These are phyloP conservation scores for Ectobius pallidus DNA, from an alignment of 2,888 invertebrate genomes.

Conservation along the genomic window DNA sequence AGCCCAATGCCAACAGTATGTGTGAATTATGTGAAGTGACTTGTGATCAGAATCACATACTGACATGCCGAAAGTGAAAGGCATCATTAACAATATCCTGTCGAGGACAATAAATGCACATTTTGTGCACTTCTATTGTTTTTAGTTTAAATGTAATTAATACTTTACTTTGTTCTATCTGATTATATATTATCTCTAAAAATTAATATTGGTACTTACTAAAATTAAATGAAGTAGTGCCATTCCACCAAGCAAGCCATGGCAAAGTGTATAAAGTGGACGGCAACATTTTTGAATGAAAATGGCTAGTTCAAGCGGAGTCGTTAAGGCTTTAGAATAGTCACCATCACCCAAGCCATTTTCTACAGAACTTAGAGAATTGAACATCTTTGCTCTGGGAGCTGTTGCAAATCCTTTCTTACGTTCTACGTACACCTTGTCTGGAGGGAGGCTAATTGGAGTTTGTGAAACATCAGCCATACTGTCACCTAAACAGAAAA, in stretches of 20 bases:
- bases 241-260: conserved; percentile 53
- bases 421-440: conserved; percentile 15
- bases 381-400: conserved; percentile 15
- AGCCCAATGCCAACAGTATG: no score
- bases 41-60: no score
- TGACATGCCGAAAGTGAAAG: no score
- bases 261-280: conserved; percentile 50
- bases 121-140: no score
- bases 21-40: no score
- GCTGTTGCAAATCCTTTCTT: conserved; percentile 18
- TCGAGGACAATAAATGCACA: no score
- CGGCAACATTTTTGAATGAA: conserved; percentile 50
- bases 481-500: neutral
- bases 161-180: no score
- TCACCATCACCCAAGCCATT: neutral
- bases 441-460: neutral
- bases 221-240: conserved; percentile 52
- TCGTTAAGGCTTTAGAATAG: neutral
- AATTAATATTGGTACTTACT: no score
- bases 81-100: no score
- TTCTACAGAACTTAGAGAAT: neutral
- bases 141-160: no score
- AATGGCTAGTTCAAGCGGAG: conserved; percentile 50
- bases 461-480: neutral
- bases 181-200: no score